phyloP scores from a whole-genome alignment of 2,797 vertebrate species.

The Protonibea diacanthus region DNA sequence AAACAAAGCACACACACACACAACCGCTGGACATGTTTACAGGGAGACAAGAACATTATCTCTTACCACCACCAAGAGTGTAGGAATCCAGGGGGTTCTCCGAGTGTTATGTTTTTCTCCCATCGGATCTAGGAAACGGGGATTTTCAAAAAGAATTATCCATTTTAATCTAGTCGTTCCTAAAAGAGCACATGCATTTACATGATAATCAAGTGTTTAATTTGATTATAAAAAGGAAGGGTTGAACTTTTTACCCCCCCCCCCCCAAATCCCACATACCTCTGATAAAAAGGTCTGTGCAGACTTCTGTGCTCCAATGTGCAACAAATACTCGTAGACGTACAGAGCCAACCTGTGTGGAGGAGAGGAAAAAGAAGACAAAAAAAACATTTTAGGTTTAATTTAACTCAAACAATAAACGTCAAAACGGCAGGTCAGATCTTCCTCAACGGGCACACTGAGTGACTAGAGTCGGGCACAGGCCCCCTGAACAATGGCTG shows the following conservation, averaged over 20 bases:
- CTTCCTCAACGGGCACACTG: conserved; percentile 40
- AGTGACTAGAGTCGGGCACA: conserved; percentile 67
- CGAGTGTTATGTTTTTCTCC: conserved; percentile 99
- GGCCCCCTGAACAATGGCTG: conserved; percentile 83
- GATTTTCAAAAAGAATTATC: conserved; percentile 8
- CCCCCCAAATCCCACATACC: conserved; percentile 82
- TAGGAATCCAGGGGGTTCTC: conserved; percentile 97
- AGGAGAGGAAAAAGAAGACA: not conserved
- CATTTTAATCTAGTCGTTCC: not conserved
- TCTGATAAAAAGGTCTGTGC: conserved; percentile 99
- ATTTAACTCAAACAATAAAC: conserved; percentile 8
- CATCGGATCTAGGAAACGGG: conserved; percentile 91
- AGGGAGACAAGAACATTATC: conserved; percentile 24
- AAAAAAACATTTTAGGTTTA: not conserved
- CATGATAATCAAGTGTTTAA: not conserved
- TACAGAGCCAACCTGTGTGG: conserved; percentile 93
- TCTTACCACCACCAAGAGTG: conserved; percentile 99
- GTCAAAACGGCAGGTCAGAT: conserved; percentile 31
- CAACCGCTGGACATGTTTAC: conserved; percentile 49
- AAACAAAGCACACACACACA: conserved; percentile 50
- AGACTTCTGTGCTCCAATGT: conserved; percentile 98
- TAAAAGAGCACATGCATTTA: not conserved
- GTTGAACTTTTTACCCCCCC: conserved; percentile 18
- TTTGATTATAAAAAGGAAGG: not conserved
- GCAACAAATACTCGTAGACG: conserved; percentile 98